Base-by-base conservation (phyloP, 1,140 invertebrate genomes). In the Halyomorpha halys region DNA sequence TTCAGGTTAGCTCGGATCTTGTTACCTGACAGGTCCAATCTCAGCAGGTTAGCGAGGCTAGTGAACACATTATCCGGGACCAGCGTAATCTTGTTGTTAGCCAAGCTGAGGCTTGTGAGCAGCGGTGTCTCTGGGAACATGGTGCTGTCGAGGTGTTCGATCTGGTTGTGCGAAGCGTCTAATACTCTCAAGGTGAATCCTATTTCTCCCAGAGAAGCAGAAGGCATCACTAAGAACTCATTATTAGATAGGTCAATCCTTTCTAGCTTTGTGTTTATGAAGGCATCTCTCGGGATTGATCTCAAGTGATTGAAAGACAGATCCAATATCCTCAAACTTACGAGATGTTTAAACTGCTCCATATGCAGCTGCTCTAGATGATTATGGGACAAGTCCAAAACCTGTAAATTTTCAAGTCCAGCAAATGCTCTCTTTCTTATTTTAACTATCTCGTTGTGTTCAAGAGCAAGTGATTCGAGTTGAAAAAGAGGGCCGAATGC, bases 61-160 rank as follows among this genome's bases (percentile, higher is more conserved):
- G 86, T 86, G 73, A 95, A 94, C 3, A 90, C 89, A 72, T 91
- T 93, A 73, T 94, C 91, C 0, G 90, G 89, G 47, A 94, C 74
- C 62, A 91, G 88, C 0, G 86, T 88, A 25, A 95, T 79, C 69
- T 84, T 83, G 76, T 95, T 95, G 67, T 81, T 79, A 15, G 85
- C 84, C 67, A 95, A 76, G 76, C 89, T 86, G 19, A 95, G 77
- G 63, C 81, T 81, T 18, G 86, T 82, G 30, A 94, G 74, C 71
- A 85, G 86, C 44, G 87, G 85, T 21, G 87, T 88, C 67, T 85
- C 83, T 44, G 89, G 83, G 73, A 94, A 93, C 74, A 90, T 89
- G 18, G 87, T 91, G 39, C 86, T 87, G 72, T 94, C 91, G 61
- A 95, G 76, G 72, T 91, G 90, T 70, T 94, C 89, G 54, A 95